A percentile compares a stretch with the other conserved stretches of the same genome.
phyloP scores from a whole-genome alignment of 1,140 invertebrate species.

The Lucilia cuprina region DNA sequence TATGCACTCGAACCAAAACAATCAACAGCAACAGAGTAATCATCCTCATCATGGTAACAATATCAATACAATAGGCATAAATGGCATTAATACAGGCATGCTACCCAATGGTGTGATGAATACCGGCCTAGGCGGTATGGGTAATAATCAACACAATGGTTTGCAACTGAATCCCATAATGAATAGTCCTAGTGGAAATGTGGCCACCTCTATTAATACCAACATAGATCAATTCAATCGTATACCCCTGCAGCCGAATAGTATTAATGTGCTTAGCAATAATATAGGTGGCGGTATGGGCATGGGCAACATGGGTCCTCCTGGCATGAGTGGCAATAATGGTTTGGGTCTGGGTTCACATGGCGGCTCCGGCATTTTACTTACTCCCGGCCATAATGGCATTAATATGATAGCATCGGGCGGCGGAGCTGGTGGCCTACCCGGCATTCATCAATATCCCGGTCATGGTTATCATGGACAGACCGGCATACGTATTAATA shows the following conservation, averaged over 20 bases:
- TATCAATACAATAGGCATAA: constrained; percentile 42
- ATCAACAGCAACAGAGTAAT: constrained; percentile 37
- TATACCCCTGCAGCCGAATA: constrained; percentile 54
- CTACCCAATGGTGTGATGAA: constrained; percentile 40
- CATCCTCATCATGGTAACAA: constrained; percentile 38
- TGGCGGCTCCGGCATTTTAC: constrained; percentile 46
- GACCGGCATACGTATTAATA: constrained; percentile 60
- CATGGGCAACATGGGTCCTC: not conserved
- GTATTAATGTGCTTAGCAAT: constrained; percentile 53
- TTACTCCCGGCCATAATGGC: constrained; percentile 49
- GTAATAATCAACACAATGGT: constrained; percentile 36
- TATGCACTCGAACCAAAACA: constrained; percentile 28
- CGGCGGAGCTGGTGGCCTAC: constrained; percentile 46
- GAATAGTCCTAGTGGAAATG: constrained; percentile 35
- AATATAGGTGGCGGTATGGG: constrained; percentile 42
- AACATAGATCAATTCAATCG: constrained; percentile 60
- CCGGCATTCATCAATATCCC: constrained; percentile 46
- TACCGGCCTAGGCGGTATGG: not conserved
- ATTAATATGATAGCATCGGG: constrained; percentile 55
- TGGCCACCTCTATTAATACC: constrained; percentile 53
- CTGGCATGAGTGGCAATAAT: not conserved
- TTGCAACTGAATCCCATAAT: constrained; percentile 44
- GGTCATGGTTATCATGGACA: constrained; percentile 49
- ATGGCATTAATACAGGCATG: constrained; percentile 35
- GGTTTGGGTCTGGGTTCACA: constrained; percentile 34